Evolutionary conservation across 1,140 invertebrate species (phyloP).

Genomic region (Zaprionus kolodkinae): DNA sequence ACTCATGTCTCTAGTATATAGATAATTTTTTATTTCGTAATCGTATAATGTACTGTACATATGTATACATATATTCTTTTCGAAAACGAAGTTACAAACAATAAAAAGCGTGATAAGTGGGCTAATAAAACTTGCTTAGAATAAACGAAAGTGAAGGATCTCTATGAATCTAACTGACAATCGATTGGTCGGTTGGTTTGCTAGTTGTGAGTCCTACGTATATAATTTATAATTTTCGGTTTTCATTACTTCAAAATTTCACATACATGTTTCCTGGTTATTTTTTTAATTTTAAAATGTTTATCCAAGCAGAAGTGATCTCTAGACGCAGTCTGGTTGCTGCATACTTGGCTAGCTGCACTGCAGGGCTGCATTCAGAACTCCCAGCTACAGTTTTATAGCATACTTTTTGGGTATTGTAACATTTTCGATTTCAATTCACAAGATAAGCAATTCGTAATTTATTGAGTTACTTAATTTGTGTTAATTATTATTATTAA

Average conservation of each 20-base stretch:
- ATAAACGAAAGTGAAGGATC: not conserved
- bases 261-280: no score
- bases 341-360: no score
- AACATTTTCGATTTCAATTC: no score
- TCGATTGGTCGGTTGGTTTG: not conserved
- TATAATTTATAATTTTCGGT: not conserved
- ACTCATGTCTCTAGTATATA: slow-evolving; percentile 9
- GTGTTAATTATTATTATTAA: not conserved
- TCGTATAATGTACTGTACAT: slow-evolving; percentile 20
- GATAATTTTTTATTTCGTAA: slow-evolving; percentile 17
- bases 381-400: not conserved
- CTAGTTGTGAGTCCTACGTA: not conserved
- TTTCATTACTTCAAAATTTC: no score
- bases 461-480: not conserved
- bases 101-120: slow-evolving; percentile 22
- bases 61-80: slow-evolving; percentile 21
- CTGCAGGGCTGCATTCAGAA: not conserved
- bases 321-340: not conserved
- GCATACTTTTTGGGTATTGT: not conserved
- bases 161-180: not conserved
- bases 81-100: slow-evolving; percentile 20
- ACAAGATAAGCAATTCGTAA: not conserved
- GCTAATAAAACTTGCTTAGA: slow-evolving; percentile 14
- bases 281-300: no score
- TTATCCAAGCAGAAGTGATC: not conserved